Evolutionary conservation across 2,888 invertebrate species (phyloP), one percentile per base, ranked within the genome.

Genomic region (Lasioglossum oenotherae): DNA sequence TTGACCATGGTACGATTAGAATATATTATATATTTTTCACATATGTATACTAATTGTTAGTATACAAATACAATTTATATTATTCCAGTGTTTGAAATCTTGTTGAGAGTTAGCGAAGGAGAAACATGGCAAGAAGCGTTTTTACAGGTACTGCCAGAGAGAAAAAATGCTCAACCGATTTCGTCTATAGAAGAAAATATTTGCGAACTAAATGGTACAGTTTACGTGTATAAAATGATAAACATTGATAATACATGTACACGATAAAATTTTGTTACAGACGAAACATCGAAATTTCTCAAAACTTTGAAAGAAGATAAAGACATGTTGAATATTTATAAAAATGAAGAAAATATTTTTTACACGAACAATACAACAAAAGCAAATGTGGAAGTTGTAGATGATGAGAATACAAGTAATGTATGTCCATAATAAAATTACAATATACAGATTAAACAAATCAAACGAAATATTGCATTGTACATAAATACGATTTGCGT

Each of bases 1-100:
- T 99, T 90, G 98, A 99, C 95, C 99, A 99, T 96, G 99, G 98
- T 98, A 96, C 95, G 91, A 88, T 41, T 38, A 38, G 53, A 73
- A 38, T 57, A 85, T 57, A 19, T 8, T 57, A 85, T 57, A 19
- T 8, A 16, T 69, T 38, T 19, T 38, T 44, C 44, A 44, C 10
- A 38, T 12, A 38, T 69, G 74, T 19, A 64, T 64, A 75, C n/a
- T 35, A 41, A 83, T 3, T 73, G 71, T 69, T 80, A 82, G 5
- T 73, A 73, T 64, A 81, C 14, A 72, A 76, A 74, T 80, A 69
- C 78, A 73, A 80, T 64, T 82, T 57, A 72, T 75, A 84, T 19
- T 78, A 79, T 89, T 96, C 38, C 95, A 98, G 98, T 98, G 72
- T 98, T 98, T 95, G 98, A 98, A 95, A 98, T 98, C 92, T 95